phyloP scores from a whole-genome alignment of 2,113 vertebrate genomes.

The Numenius arquata region DNA sequence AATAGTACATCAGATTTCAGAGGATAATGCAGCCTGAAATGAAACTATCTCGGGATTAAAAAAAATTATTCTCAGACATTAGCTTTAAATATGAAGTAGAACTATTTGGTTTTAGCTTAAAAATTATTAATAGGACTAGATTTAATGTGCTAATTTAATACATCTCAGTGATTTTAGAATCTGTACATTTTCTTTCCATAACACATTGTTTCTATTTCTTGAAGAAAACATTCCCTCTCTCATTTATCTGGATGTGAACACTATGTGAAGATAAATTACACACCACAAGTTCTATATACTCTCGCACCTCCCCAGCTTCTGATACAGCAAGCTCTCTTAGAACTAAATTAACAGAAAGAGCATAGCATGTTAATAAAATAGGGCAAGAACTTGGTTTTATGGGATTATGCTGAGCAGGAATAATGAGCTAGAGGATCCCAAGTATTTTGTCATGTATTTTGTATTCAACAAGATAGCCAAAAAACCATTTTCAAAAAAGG shows the following conservation, averaged over 20 bases:
- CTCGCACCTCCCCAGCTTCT: accelerated
- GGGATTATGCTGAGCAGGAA: neutral
- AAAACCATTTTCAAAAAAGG: neutral
- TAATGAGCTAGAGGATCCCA: neutral
- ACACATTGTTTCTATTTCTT: neutral
- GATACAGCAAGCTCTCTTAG: neutral
- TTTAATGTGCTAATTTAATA: neutral
- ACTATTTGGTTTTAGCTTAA: neutral
- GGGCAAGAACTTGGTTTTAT: neutral
- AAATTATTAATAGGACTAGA: neutral
- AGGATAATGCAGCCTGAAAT: constrained; percentile 26
- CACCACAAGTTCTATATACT: neutral
- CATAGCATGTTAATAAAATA: neutral
- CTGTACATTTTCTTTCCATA: neutral
- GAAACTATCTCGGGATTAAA: neutral
- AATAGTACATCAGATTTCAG: constrained; percentile 10
- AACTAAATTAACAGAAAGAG: neutral
- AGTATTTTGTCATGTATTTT: neutral
- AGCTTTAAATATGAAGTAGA: neutral
- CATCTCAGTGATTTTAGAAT: neutral
- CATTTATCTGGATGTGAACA: neutral
- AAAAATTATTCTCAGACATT: neutral
- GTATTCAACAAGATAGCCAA: neutral
- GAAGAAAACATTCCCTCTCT: neutral
- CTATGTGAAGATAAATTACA: neutral